These are phyloP conservation scores for Amphiprion percula DNA, from an alignment of 2,113 vertebrate genomes.

Conservation along the genomic window DNA sequence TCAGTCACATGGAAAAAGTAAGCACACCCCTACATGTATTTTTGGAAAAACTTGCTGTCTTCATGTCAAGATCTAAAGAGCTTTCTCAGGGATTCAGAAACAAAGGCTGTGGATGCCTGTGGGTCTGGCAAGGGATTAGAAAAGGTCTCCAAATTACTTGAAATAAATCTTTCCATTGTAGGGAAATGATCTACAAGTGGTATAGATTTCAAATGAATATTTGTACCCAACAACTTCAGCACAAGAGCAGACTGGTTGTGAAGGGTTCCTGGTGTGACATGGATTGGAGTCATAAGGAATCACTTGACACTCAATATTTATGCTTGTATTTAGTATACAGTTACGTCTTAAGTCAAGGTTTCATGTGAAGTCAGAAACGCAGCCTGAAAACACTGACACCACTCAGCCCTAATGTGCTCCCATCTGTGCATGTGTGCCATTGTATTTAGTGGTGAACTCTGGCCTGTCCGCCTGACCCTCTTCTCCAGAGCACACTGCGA, in stretches of 20 bases:
- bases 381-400: not conserved
- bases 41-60: not conserved
- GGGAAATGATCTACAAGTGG: not conserved
- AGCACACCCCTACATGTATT: no score
- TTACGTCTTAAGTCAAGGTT: not conserved
- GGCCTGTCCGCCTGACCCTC: conserved; percentile 70
- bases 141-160: not conserved
- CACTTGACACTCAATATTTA: not conserved
- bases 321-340: not conserved
- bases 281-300: no score
- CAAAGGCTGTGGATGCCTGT: not conserved
- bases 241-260: not conserved
- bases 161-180: not conserved
- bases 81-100: not conserved
- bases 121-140: not conserved
- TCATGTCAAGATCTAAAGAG: not conserved
- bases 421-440: conserved; percentile 3
- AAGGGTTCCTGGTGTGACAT: not conserved
- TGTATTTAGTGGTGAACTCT: conserved; percentile 47
- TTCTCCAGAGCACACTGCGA: conserved; percentile 40
- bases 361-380: not conserved
- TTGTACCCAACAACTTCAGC: conserved; percentile 17
- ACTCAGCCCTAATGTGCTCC: not conserved
- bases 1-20: no score
- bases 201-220: not conserved